Evolutionary conservation across 2,888 invertebrate species (phyloP), one percentile per base, ranked within the genome.

Genomic region (Phasia obesa): DNA sequence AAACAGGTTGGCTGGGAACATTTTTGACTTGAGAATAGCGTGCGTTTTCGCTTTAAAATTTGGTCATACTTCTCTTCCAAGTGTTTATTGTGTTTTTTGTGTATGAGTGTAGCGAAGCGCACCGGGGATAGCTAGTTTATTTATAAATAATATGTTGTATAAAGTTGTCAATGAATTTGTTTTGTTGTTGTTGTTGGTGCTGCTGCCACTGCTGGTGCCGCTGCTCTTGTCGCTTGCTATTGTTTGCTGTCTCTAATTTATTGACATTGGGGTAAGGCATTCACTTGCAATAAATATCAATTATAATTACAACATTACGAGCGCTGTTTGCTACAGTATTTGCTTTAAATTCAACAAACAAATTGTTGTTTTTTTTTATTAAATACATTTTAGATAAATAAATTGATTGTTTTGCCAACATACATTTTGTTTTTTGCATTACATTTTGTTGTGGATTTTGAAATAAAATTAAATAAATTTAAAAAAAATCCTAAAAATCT

Each of bases 231-330:
- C 15, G 23, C 15, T 35, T 57, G 27, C 19, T 42, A 27, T 31
- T 60, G 23, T 69, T 77, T 53, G 44, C 15, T 77, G 71, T 23
- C 65, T 73, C 60, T 73, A 82, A 77, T 75, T 82, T 74, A 74
- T 78, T 82, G 78, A 44, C 77, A 70, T 74, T 82, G 82, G 74
- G 53, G 74, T 74, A 77, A 60, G 74, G 71, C 76, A 81, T 81
- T 81, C 81, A 81, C 81, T 81, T 71, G 81, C 69, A 74, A 78
- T 82, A 82, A 82, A 82, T 82, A 73, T 82, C 57, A 82, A 82
- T 82, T 82, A 82, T 74, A 82, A 78, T 74, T 74, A 51, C 55
- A 73, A 60, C 55, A 67, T 60, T 57, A 17, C 49, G 49, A 74
- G 35, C 15, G 21, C 42, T 53, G 64, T 49, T 9, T 42, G 59